Percentiles rank a stretch among this genome's conserved stretches.
Evolutionary conservation across 2,888 invertebrate genomes (phyloP).

Genomic region (Phortica okadai): DNA sequence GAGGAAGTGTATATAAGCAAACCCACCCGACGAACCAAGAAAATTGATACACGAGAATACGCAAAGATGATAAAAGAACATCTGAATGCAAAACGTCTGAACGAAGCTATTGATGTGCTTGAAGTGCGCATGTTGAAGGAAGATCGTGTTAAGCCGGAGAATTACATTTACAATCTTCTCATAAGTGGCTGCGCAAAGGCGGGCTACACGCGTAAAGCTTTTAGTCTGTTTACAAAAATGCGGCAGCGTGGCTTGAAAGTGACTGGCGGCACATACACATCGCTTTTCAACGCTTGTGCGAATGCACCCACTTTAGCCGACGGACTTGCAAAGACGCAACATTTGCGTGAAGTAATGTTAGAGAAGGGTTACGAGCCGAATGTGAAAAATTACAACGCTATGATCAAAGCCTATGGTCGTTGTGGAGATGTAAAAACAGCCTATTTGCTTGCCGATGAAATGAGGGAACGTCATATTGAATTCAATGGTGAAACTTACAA

Average conservation of each 20-base stretch:
- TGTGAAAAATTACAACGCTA: conserved; percentile 87
- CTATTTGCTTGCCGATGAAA: conserved; percentile 90
- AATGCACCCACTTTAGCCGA: conserved; percentile 84
- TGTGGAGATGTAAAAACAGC: conserved; percentile 87
- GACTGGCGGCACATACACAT: conserved; percentile 87
- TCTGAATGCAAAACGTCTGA: conserved; percentile 81
- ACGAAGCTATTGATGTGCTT: conserved; percentile 87
- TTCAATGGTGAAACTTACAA: conserved; percentile 84
- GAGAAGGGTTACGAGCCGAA: conserved; percentile 85
- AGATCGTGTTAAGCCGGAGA: conserved; percentile 87
- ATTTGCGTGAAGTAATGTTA: conserved; percentile 82
- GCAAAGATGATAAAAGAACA: conserved; percentile 84
- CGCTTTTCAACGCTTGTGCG: conserved; percentile 92
- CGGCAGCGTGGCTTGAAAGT: conserved; percentile 83
- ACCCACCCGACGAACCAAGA: conserved; percentile 77
- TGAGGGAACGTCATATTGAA: conserved; percentile 81
- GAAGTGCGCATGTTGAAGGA: conserved; percentile 86
- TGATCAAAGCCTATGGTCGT: conserved; percentile 94
- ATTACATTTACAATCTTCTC: conserved; percentile 88
- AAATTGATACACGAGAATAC: conserved; percentile 82
- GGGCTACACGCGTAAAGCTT: conserved; percentile 92
- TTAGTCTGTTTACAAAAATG: conserved; percentile 89
- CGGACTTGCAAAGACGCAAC: conserved; percentile 83
- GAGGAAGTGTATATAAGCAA: conserved; percentile 80
- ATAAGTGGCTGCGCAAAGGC: conserved; percentile 89